These are phyloP conservation scores for Microtus oregoni DNA, from an alignment of 2,113 vertebrate genomes.

Conservation along the genomic window DNA sequence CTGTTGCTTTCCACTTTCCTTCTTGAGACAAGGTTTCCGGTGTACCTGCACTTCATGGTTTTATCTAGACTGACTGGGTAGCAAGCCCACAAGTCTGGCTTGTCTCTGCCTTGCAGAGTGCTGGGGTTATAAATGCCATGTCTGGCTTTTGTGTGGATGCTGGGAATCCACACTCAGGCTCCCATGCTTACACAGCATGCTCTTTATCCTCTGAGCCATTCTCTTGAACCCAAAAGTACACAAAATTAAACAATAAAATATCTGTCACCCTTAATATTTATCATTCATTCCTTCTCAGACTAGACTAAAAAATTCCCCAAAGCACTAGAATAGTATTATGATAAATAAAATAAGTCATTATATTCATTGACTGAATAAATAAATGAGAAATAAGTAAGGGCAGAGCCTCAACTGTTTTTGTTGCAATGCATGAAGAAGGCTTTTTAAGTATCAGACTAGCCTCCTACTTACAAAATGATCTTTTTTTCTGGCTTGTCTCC, in stretches of 20 bases:
- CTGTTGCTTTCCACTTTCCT: not conserved
- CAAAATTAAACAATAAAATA: conserved; percentile 26
- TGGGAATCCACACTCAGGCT: not conserved
- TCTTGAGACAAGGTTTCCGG: not conserved
- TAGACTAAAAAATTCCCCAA: not conserved
- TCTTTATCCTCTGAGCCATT: not conserved
- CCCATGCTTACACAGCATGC: not conserved
- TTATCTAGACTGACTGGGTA: not conserved
- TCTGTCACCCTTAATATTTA: not conserved
- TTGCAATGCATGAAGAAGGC: not conserved
- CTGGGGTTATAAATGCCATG: not conserved
- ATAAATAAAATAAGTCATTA: not conserved
- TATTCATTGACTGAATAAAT: conserved; percentile 1
- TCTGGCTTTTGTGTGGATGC: not conserved
- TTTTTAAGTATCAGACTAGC: not conserved
- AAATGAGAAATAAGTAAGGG: conserved; percentile 6
- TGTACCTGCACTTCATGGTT: not conserved
- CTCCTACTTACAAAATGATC: not conserved
- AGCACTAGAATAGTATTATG: not conserved
- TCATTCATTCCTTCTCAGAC: not conserved
- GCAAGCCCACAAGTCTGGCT: not conserved
- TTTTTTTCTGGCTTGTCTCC: not conserved
- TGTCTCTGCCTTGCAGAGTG: not conserved
- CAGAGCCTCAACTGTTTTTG: not conserved
- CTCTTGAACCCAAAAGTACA: not conserved